Evolutionary conservation across 2,113 vertebrate genomes (phyloP), one percentile per base, ranked within the genome.

Genomic region (Seriola dumerili): DNA sequence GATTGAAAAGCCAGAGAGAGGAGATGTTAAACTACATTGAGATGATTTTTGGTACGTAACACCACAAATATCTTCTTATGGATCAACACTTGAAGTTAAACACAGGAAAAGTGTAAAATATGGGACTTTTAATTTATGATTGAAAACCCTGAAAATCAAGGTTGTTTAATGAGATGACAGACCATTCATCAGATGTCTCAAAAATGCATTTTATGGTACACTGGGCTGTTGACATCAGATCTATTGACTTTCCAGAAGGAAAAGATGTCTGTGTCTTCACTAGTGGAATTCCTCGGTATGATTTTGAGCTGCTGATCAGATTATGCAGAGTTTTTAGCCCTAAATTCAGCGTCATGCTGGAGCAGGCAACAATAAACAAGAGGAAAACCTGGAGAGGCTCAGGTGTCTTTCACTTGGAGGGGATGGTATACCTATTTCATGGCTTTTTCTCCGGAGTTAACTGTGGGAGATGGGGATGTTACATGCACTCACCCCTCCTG

Each of bases 401-500:
- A 65, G 52, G 57, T 78, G 40, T 70, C 55, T 86, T 80, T 64
- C 67, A 83, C 66, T 78, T 57, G 13, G 64, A 76, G 74, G 54
- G 32, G 54, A 64, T 59, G 69, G n/a, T 54, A 59, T 21, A 65
- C 67, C 54, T 46, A 50, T 88, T 81, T 85, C 83, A 72, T 66
- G 76, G 48, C 65, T 77, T 50, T 80, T 78, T 78, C 79, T 52
- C 38, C 38, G 9, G 42, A 83, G 61, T 86, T 70, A 79, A 81
- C 63, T 16, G 54, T 59, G 63, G 78, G 80, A 80, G 76, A 76
- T 69, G 64, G 73, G 61, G 61, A 76, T 44, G 66, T 63, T 75
- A 65, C 55, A 42, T 80, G 70, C 64, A 46, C 65, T 74, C 83
- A 65, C 36, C 75, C 9, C 62, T 73, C 52, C 74, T 8, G 11